Conservation (phyloP, 2,113 vertebrate species). For the Promerops cafer region DNA sequence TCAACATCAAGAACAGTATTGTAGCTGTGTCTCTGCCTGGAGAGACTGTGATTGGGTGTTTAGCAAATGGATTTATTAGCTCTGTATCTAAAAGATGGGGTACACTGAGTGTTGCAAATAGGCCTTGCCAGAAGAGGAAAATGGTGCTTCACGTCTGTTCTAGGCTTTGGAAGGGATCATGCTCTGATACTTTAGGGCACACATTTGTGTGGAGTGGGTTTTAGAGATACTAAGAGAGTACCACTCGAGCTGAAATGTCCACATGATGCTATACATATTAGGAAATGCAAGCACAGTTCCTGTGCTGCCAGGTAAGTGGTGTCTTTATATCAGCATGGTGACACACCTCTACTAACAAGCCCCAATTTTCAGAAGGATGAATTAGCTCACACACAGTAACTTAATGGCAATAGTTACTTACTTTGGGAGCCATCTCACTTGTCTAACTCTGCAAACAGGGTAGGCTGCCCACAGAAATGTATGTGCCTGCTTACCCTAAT, state of each 20-base stretch:
- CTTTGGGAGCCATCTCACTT: background rate
- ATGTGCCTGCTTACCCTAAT: background rate
- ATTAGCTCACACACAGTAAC: background rate
- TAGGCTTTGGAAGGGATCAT: background rate
- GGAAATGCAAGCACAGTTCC: background rate
- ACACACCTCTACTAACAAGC: constrained; percentile 8
- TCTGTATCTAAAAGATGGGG: background rate
- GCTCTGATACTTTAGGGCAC: background rate
- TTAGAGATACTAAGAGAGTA: background rate
- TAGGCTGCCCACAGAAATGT: background rate
- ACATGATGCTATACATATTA: background rate
- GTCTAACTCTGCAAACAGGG: background rate
- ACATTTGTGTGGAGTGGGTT: background rate
- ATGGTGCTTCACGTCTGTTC: background rate
- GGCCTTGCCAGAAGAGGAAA: background rate
- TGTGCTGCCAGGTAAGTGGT: background rate
- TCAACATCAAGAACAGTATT: background rate
- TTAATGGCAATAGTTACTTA: background rate
- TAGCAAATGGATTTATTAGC: background rate
- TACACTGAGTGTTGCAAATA: background rate
- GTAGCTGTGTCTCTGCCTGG: background rate
- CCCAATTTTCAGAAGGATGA: background rate
- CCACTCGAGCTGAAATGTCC: background rate
- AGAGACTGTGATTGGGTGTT: background rate
- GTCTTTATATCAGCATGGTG: background rate